phyloP scores from a whole-genome alignment of 2,797 vertebrate genomes.

The Acipenser oxyrinchus region DNA sequence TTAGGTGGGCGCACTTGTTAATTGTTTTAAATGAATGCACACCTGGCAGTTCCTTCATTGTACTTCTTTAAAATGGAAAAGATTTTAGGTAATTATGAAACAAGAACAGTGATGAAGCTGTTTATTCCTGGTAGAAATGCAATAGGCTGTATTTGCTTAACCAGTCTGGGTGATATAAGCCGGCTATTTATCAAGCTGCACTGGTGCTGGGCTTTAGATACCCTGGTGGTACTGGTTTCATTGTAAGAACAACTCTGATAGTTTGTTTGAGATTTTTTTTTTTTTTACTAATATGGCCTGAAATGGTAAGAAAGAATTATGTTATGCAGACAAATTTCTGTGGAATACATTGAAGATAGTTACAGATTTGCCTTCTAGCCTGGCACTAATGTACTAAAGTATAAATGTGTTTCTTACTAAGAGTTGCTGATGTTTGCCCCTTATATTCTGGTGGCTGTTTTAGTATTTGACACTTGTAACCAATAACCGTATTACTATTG shows the following conservation, averaged over 20 bases:
- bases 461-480: slow-evolving; percentile 45
- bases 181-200: slow-evolving; percentile 26
- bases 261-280: background rate
- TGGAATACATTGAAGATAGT: slow-evolving; percentile 14
- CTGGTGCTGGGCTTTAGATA: slow-evolving; percentile 40
- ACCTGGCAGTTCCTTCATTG: slow-evolving; percentile 23
- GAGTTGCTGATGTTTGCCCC: slow-evolving; percentile 24
- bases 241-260: slow-evolving; percentile 12
- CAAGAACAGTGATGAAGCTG: too few relatives aligned
- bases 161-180: slow-evolving; percentile 5
- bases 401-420: slow-evolving; percentile 22
- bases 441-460: slow-evolving; percentile 39
- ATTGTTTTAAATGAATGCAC: slow-evolving; percentile 25
- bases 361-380: slow-evolving; percentile 16
- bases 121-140: too few relatives aligned
- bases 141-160: too few relatives aligned
- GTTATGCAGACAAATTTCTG: slow-evolving; percentile 21
- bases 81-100: background rate
- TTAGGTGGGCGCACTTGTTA: slow-evolving; percentile 28
- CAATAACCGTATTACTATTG: slow-evolving; percentile 54
- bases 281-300: slow-evolving; percentile 19
- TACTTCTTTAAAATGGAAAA: slow-evolving; percentile 26
- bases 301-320: slow-evolving; percentile 14
- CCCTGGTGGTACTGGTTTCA: slow-evolving; percentile 23
- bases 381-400: slow-evolving; percentile 14